Conservation (phyloP, 2,797 vertebrate species). For the Capromys pilorides region DNA sequence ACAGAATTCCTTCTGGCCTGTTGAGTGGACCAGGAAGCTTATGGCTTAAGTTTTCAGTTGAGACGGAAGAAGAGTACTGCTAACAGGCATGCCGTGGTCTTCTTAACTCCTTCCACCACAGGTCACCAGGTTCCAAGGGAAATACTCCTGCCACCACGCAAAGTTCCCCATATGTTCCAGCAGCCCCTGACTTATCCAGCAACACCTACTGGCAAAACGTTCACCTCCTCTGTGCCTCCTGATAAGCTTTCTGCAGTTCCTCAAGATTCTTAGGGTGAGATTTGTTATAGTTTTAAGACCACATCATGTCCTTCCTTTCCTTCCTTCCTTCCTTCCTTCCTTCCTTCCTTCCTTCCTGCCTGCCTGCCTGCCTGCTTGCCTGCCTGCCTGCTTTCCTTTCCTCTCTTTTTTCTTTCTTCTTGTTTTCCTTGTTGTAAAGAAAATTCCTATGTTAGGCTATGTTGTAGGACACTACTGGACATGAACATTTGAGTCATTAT, state of each 20-base stretch:
- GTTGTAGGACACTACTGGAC: neutral
- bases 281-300: neutral
- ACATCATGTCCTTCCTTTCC: neutral
- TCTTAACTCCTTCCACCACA: neutral
- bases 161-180: accelerated
- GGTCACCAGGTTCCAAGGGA: neutral
- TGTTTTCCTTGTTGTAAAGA: conserved; percentile 44
- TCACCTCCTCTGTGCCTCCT: neutral
- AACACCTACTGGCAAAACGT: neutral
- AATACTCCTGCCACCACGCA: neutral
- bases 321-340: neutral
- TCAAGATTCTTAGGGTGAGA: neutral
- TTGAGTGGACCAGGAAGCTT: neutral
- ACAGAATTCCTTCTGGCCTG: conserved; percentile 2
- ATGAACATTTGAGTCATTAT: neutral
- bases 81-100: neutral
- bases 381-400: no score
- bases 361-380: no score
- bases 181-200: neutral
- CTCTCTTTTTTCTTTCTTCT: neutral
- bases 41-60: neutral
- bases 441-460: neutral
- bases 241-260: neutral
- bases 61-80: neutral
- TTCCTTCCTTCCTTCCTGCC: neutral